These are phyloP conservation scores for Pangasius krempfi DNA, from an alignment of 2,797 vertebrate species.

Conservation along the genomic window DNA sequence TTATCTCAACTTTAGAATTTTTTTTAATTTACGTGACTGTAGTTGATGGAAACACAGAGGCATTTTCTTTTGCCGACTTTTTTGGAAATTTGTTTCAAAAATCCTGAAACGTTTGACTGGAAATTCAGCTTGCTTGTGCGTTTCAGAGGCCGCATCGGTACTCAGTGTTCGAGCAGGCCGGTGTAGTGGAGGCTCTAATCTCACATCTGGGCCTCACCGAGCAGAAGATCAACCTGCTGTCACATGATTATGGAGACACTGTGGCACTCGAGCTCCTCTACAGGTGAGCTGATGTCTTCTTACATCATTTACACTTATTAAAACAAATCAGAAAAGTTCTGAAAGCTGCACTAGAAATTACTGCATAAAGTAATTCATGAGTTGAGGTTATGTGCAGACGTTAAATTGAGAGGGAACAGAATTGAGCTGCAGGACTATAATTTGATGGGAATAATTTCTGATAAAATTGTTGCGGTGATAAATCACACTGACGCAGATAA, in stretches of 20 bases:
- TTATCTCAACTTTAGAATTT: not conserved
- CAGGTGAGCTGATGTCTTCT: conserved; percentile 71
- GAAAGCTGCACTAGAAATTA: not conserved
- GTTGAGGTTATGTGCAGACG: not conserved
- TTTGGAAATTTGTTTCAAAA: not conserved
- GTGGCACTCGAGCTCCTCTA: conserved; percentile 94
- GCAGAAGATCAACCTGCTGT: conserved; percentile 86
- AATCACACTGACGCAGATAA: too few species aligned
- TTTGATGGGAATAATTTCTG: too few species aligned
- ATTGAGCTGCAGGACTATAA: not conserved
- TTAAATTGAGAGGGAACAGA: not conserved
- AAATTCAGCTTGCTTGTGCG: not conserved
- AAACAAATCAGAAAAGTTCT: not conserved
- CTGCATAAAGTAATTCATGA: not conserved
- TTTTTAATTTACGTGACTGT: not conserved
- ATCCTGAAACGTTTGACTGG: not conserved
- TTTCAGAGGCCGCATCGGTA: conserved; percentile 88
- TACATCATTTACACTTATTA: too few species aligned
- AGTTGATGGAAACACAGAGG: not conserved
- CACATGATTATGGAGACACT: conserved; percentile 93
- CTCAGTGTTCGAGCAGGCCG: conserved; percentile 95
- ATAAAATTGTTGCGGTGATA: too few species aligned
- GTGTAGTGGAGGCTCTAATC: conserved; percentile 85
- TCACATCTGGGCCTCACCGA: conserved; percentile 81
- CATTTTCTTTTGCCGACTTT: not conserved